Base-by-base conservation (phyloP, 2,113 vertebrate species). In the Egretta garzetta region DNA sequence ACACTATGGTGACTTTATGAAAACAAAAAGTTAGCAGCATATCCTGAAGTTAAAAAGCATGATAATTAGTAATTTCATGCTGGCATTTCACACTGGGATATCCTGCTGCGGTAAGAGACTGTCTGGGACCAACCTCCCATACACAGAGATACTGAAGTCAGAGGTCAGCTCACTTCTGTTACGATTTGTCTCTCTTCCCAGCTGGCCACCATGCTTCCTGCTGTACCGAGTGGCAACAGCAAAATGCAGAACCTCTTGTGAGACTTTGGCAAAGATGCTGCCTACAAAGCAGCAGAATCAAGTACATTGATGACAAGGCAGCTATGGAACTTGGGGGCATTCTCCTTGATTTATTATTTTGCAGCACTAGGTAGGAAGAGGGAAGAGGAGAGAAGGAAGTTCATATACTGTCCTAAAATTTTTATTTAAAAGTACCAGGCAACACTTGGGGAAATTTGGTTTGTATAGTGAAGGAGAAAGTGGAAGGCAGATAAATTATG, bases 71-170 rank as follows among this genome's bases (percentile, higher is more conserved):
- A 70, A 93, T 92, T 96, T 93, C 85, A 87, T 22, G 89, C 83
- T 88, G 92, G n/a, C 60, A 66, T 95, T 93, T 95, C 96, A 95
- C 95, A 95, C 71, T 81, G 92, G 86, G 94, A 88, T 80, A 66
- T 14, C 88, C 55, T 83, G 90, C 86, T 92, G 87, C 3, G 24
- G 41, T 82, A 90, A 90, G 72, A 94, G 73, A 60, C 33, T 8
- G 1, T n/a, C 63, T 0, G 1, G 58, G 59, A 67, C 68, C 86
- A 96, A 55, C 17, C 71, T 86, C 56, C 90, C 60, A 63, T 72
- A 75, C 68, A 62, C 56, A 75, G 2, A 83, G 77, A 83, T 37
- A 85, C 18, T 17, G 73, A 37, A 96, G 86, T 17, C 91, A 97
- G 71, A 97, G 93, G 95, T 92, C 86, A 94, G 63, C 45, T 94